Evolutionary conservation across 2,888 invertebrate genomes (phyloP).

Genomic region (Pachycephus smyrnensis): DNA sequence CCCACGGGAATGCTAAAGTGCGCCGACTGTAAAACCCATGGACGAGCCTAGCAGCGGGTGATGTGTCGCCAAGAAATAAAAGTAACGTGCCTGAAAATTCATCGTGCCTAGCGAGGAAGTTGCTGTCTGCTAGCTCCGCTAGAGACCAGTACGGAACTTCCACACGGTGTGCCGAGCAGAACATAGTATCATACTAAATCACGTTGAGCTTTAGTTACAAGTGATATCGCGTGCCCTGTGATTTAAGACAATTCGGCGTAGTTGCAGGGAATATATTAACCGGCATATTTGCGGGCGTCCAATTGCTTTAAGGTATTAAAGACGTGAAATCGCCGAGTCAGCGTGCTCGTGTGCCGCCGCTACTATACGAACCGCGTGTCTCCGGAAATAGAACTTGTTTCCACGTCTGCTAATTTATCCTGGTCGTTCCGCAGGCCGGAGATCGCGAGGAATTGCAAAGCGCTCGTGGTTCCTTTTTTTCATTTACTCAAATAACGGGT

Average conservation of each 20-base stretch:
- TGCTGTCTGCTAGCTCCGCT: slow-evolving; percentile 32
- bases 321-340: slow-evolving; percentile 52
- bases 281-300: neutral
- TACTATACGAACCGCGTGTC: slow-evolving; percentile 17
- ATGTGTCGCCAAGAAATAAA: slow-evolving; percentile 20
- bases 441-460: neutral
- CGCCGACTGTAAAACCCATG: slow-evolving; percentile 23
- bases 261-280: neutral
- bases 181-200: neutral
- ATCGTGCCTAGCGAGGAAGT: slow-evolving; percentile 9
- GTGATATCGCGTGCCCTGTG: neutral
- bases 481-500: neutral
- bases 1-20: slow-evolving; percentile 28
- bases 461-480: neutral
- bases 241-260: neutral
- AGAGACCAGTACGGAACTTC: slow-evolving; percentile 10
- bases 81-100: slow-evolving; percentile 27
- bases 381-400: neutral
- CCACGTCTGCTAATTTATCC: neutral
- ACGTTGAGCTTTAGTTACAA: neutral
- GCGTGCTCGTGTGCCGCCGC: slow-evolving; percentile 32
- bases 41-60: slow-evolving; percentile 10
- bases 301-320: neutral
- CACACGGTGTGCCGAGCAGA: neutral
- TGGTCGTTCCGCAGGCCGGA: neutral